phyloP scores from a whole-genome alignment of 2,797 vertebrate species.

The Paratrypauchen microcephalus region DNA sequence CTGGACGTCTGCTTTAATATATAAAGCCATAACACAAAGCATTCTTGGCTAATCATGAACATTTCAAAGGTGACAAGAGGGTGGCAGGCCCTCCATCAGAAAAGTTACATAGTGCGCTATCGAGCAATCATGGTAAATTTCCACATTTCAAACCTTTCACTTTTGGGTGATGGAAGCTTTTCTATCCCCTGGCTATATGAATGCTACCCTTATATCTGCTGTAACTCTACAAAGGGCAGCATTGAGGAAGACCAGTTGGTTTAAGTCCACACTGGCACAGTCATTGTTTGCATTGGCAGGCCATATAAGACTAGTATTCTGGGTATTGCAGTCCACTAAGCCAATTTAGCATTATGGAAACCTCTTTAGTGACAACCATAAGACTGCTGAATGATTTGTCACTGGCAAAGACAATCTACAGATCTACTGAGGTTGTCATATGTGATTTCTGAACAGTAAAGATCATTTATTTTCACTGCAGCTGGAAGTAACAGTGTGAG shows the following conservation, averaged over 20 bases:
- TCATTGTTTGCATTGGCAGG: conserved; percentile 68
- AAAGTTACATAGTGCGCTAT: too few relatives aligned
- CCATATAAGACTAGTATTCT: conserved; percentile 54
- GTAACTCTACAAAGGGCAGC: conserved; percentile 58
- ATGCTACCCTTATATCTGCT: conserved; percentile 38
- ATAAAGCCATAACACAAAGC: too few relatives aligned
- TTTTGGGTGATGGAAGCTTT: conserved; percentile 21
- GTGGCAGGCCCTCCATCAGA: too few relatives aligned
- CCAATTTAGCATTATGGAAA: conserved; percentile 33
- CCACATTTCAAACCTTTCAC: background rate
- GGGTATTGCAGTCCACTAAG: conserved; percentile 40
- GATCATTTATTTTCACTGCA: conserved; percentile 27
- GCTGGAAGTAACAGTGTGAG: conserved; percentile 33
- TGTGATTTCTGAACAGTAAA: conserved; percentile 5
- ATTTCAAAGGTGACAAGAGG: too few relatives aligned
- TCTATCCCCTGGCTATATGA: conserved; percentile 27
- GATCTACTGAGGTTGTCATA: background rate
- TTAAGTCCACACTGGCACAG: conserved; percentile 47
- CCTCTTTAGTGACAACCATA: conserved; percentile 21
- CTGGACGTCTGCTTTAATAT: too few relatives aligned
- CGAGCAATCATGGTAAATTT: background rate
- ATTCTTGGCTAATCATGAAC: too few relatives aligned
- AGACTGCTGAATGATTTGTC: conserved; percentile 26
- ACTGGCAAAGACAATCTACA: conserved; percentile 4
- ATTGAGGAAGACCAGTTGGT: conserved; percentile 53